These are phyloP conservation scores for Psylliodes chrysocephalus DNA, from an alignment of 2,888 invertebrate genomes.

Conservation along the genomic window DNA sequence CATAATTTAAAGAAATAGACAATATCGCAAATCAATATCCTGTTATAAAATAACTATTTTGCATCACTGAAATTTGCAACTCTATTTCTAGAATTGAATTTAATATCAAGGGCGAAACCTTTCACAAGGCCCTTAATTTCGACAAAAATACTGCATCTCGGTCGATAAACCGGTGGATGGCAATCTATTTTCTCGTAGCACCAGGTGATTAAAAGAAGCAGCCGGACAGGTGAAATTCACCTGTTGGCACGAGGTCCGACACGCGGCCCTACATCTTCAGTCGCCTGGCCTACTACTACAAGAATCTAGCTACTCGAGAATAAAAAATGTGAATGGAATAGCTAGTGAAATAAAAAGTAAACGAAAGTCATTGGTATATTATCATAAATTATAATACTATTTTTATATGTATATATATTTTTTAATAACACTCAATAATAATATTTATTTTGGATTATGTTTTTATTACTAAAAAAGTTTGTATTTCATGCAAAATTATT, in stretches of 20 bases:
- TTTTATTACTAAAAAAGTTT: no score
- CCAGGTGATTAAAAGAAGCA: constrained; percentile 46
- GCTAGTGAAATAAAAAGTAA: constrained; percentile 17
- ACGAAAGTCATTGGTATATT: no score
- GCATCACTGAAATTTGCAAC: constrained; percentile 12
- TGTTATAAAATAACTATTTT: constrained; percentile 20
- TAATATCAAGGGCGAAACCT: constrained; percentile 44
- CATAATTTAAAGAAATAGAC: no score
- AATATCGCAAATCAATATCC: no score
- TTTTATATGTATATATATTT: no score
- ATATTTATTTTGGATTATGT: no score
- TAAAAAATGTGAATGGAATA: constrained; percentile 7
- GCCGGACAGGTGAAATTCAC: constrained; percentile 55
- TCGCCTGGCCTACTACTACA: constrained; percentile 8
- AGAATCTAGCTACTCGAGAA: background rate
- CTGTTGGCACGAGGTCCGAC: constrained; percentile 53
- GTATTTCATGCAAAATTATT: no score
- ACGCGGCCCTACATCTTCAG: constrained; percentile 42
- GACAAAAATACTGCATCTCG: constrained; percentile 39
- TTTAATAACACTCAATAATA: no score
- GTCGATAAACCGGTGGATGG: constrained; percentile 26
- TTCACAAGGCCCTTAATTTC: constrained; percentile 41
- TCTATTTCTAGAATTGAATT: constrained; percentile 37
- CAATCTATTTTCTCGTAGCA: constrained; percentile 43
- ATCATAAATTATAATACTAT: no score